A percentile compares a stretch with the other conserved stretches of the same genome.
Conservation (phyloP, 2,113 vertebrate genomes). For the Ceratotherium simum region DNA sequence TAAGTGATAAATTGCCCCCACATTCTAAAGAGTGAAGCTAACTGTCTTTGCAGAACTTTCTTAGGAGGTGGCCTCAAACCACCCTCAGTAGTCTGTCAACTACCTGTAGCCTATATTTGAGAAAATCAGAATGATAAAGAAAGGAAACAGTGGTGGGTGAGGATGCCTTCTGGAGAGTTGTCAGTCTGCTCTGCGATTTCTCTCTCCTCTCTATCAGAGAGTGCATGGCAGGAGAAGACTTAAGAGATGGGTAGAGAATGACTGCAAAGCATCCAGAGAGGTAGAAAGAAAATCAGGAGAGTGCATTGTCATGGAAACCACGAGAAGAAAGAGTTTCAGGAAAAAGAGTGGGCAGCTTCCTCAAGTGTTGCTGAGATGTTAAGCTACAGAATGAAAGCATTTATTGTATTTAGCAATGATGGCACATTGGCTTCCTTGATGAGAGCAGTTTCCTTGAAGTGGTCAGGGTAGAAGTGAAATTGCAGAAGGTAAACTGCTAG, state of each 20-base stretch:
- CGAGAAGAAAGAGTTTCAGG: not conserved
- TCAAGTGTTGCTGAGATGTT: not conserved
- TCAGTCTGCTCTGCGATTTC: not conserved
- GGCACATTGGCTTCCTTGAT: constrained; percentile 14
- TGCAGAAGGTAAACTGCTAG: not conserved
- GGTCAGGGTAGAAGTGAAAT: not conserved
- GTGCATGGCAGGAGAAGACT: not conserved
- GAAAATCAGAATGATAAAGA: constrained; percentile 16
- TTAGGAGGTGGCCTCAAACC: not conserved
- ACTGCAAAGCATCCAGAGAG: not conserved
- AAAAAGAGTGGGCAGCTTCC: constrained; percentile 23
- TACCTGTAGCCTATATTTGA: not conserved
- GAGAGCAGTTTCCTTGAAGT: not conserved
- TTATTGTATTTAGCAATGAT: constrained; percentile 21
- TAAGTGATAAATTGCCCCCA: not conserved
- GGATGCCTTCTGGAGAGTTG: not conserved
- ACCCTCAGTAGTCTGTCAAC: not conserved
- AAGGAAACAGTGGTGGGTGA: not conserved
- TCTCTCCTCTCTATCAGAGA: not conserved
- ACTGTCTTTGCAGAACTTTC: not conserved
- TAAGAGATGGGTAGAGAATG: not conserved
- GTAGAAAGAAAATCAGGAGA: not conserved
- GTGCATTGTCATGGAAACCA: constrained; percentile 67
- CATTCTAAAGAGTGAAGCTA: not conserved
- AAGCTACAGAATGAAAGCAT: constrained; percentile 22